A percentile compares a stretch with the other conserved stretches of the same genome.
phyloP scores from a whole-genome alignment of 2,888 invertebrate species.

The Dichetophora obliterata region DNA sequence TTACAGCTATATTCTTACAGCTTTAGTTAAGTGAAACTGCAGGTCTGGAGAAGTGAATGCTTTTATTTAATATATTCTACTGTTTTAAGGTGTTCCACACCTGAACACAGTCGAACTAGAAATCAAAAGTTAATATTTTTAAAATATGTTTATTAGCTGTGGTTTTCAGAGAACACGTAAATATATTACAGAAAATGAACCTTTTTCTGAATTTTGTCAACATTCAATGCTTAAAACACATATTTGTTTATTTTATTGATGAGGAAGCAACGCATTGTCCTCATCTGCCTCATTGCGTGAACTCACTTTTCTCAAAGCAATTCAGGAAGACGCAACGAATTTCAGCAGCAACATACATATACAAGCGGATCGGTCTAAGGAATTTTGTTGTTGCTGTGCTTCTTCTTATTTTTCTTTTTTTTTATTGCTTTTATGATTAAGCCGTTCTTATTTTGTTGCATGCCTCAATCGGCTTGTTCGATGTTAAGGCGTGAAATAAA shows the following conservation, averaged over 20 bases:
- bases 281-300: neutral
- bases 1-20: too few species aligned
- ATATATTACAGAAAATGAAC: neutral
- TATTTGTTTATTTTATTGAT: too few species aligned
- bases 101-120: too few species aligned
- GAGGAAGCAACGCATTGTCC: neutral
- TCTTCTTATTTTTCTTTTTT: neutral
- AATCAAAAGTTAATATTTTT: too few species aligned
- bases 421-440: conserved; percentile 54
- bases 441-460: conserved; percentile 51
- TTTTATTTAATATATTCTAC: too few species aligned
- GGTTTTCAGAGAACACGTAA: too few species aligned
- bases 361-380: neutral
- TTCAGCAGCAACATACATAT: neutral
- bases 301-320: neutral
- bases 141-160: too few species aligned
- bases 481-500: conserved; percentile 62
- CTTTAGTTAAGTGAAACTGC: too few species aligned
- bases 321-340: neutral
- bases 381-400: neutral
- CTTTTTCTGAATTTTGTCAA: neutral
- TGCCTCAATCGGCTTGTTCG: conserved; percentile 18
- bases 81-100: too few species aligned
- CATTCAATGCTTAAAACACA: neutral
- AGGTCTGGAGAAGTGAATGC: too few species aligned